These are phyloP conservation scores for Corapipo altera DNA, from an alignment of 2,113 vertebrate species.

Conservation along the genomic window DNA sequence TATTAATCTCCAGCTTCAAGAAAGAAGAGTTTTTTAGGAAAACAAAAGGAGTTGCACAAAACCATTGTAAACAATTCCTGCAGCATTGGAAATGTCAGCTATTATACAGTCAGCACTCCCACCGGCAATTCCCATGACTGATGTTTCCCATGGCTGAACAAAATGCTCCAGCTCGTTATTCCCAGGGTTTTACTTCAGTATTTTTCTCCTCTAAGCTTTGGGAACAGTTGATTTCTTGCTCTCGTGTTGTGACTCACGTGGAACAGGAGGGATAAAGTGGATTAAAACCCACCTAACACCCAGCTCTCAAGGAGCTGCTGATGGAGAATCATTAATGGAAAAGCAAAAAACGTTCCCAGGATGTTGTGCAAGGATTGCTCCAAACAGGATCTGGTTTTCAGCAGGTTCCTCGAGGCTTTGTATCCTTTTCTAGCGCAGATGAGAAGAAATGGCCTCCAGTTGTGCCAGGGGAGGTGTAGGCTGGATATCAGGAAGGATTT, in stretches of 20 bases:
- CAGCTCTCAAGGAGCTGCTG: background rate
- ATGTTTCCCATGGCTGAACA: slow-evolving; percentile 37
- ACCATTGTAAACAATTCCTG: background rate
- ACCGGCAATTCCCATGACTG: slow-evolving; percentile 27
- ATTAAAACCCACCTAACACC: background rate
- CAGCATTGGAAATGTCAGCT: slow-evolving; percentile 32
- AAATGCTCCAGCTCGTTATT: slow-evolving; percentile 1
- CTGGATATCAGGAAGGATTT: background rate
- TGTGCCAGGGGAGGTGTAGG: background rate
- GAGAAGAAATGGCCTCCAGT: background rate
- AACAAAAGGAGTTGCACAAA: background rate
- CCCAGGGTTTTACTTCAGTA: background rate
- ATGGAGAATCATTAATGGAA: background rate
- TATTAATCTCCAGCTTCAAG: background rate
- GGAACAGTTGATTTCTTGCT: background rate
- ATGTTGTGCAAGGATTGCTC: background rate
- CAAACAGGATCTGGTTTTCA: background rate
- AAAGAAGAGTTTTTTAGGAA: background rate
- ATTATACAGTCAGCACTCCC: slow-evolving; percentile 38
- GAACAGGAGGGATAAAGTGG: background rate
- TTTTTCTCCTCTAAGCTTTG: background rate
- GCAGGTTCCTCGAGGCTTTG: background rate
- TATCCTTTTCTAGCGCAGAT: background rate
- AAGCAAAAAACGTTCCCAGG: background rate
- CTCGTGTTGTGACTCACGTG: background rate